These are phyloP conservation scores for Gymnorhina tibicen DNA, from an alignment of 2,113 vertebrate genomes.

Conservation along the genomic window DNA sequence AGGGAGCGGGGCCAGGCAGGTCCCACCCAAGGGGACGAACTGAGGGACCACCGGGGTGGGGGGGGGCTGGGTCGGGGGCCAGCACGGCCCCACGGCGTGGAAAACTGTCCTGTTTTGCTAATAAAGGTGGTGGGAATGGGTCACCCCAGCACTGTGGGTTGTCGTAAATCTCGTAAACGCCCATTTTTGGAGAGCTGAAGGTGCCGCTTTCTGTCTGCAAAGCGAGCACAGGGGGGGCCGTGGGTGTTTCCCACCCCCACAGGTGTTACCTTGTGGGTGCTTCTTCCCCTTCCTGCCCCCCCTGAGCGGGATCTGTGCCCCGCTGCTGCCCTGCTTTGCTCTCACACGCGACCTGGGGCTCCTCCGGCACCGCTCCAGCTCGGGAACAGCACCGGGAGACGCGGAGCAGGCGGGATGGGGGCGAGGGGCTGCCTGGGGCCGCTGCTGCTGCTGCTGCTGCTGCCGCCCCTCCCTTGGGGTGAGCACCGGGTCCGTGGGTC, in stretches of 20 bases:
- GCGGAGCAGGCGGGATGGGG: neutral
- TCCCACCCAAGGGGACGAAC: neutral
- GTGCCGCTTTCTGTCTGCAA: accelerated
- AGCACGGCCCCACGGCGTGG: accelerated
- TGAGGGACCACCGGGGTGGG: accelerated
- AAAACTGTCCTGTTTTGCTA: neutral
- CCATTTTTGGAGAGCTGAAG: neutral
- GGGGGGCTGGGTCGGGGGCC: neutral
- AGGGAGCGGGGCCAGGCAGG: accelerated
- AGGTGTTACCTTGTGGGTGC: neutral
- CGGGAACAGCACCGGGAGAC: accelerated
- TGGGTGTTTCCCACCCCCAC: neutral
- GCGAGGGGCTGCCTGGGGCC: neutral
- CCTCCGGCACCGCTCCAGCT: neutral
- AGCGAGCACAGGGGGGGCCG: accelerated
- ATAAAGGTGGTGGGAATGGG: neutral
- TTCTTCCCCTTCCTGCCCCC: neutral
- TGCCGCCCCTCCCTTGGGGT: neutral
- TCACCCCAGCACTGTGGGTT: accelerated
- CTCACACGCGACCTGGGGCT: neutral
- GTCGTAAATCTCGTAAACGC: neutral
- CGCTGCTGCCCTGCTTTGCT: accelerated
- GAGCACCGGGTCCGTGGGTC: accelerated
- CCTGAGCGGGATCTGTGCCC: accelerated
- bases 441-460: neutral